phyloP scores from a whole-genome alignment of 92 coral and sea anemone genomes.

The Montipora capitata region DNA sequence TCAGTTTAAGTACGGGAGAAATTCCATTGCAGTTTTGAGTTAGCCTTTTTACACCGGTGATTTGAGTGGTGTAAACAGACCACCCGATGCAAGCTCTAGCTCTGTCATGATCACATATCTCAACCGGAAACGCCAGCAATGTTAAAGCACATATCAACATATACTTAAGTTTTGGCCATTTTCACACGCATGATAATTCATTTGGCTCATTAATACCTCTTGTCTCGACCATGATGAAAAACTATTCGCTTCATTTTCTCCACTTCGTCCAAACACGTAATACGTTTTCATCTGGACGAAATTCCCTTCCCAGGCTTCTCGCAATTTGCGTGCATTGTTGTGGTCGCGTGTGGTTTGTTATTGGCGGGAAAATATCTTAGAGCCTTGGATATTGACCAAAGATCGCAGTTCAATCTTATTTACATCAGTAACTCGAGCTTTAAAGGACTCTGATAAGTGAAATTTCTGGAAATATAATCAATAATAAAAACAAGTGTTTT shows the following conservation, averaged over 20 bases:
- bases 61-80: conserved; percentile 31
- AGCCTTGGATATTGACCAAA: conserved; percentile 73
- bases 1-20: neutral
- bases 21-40: conserved; percentile 1
- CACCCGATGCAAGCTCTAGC: neutral
- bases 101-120: conserved; percentile 8
- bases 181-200: conserved; percentile 3
- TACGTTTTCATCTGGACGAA: conserved; percentile 71
- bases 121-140: conserved; percentile 36
- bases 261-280: conserved; percentile 71
- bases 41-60: neutral
- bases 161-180: neutral
- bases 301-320: conserved; percentile 70
- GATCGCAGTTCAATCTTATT: conserved; percentile 55
- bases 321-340: conserved; percentile 68
- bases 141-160: conserved; percentile 26
- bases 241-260: conserved; percentile 65
- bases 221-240: neutral
- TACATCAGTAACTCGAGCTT: conserved; percentile 40
- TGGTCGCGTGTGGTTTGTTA: conserved; percentile 77
- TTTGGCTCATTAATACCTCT: neutral
- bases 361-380: conserved; percentile 81
- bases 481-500: neutral
- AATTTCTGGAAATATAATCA: neutral
- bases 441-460: neutral